Conservation (phyloP, 2,797 vertebrate genomes). For the Acanthurus tractus region DNA sequence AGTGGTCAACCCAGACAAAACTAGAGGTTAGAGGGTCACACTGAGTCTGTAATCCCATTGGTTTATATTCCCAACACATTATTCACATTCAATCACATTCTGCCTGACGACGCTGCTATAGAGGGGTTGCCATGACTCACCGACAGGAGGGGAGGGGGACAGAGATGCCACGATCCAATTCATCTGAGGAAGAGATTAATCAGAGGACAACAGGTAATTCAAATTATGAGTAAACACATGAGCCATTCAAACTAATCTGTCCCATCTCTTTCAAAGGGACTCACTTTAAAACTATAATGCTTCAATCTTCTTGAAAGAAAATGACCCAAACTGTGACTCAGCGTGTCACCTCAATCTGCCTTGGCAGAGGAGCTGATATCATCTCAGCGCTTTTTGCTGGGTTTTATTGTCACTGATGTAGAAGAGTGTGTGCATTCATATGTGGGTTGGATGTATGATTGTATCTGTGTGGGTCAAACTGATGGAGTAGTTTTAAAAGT, state of each 20-base stretch:
- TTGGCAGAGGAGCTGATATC: constrained; percentile 34
- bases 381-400: constrained; percentile 16
- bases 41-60: constrained; percentile 31
- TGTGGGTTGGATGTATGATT: too few relatives aligned
- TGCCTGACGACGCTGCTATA: constrained; percentile 48
- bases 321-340: constrained; percentile 55
- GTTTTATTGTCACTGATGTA: background rate
- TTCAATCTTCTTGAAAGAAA: constrained; percentile 19
- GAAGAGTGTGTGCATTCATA: background rate
- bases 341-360: constrained; percentile 60
- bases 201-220: constrained; percentile 27
- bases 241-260: constrained; percentile 34
- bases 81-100: constrained; percentile 56
- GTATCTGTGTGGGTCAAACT: too few relatives aligned
- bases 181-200: constrained; percentile 51
- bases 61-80: constrained; percentile 20
- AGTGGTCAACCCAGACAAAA: constrained; percentile 42
- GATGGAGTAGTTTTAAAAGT: too few relatives aligned
- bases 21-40: constrained; percentile 45
- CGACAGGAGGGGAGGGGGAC: constrained; percentile 30
- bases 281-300: background rate
- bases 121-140: constrained; percentile 65
- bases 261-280: constrained; percentile 5
- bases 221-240: constrained; percentile 28
- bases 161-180: constrained; percentile 58